A percentile compares a stretch with the other conserved stretches of the same genome.
phyloP scores from a whole-genome alignment of 2,113 vertebrate genomes.

The Phylloscopus trochiloides region DNA sequence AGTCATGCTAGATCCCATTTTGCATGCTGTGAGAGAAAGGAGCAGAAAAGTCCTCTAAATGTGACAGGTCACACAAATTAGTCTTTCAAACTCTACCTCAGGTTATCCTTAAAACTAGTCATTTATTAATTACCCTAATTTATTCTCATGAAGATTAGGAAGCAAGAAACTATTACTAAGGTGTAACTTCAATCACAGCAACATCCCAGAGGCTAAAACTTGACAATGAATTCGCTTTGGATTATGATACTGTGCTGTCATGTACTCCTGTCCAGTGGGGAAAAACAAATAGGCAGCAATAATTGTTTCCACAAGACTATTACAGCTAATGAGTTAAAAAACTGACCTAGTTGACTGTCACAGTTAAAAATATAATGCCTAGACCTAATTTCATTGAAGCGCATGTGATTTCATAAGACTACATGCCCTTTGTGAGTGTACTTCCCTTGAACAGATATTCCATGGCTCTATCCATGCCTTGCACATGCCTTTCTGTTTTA shows the following conservation, averaged over 20 bases:
- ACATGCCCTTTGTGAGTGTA: neutral
- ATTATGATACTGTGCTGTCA: neutral
- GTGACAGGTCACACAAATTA: neutral
- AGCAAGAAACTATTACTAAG: neutral
- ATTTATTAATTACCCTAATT: neutral
- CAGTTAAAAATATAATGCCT: constrained; percentile 41
- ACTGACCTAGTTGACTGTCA: constrained; percentile 42
- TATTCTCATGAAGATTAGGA: neutral
- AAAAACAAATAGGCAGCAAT: neutral
- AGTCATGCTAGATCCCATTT: neutral
- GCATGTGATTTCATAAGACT: constrained; percentile 21
- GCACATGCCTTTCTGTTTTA: neutral
- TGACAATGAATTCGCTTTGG: neutral
- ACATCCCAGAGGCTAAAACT: neutral
- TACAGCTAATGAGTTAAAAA: constrained; percentile 51
- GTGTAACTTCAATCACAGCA: neutral
- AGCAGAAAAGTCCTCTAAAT: neutral
- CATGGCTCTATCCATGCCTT: neutral
- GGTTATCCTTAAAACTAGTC: neutral
- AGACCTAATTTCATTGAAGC: constrained; percentile 58
- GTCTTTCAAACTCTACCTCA: neutral
- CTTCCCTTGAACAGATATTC: neutral
- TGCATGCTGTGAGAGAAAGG: neutral
- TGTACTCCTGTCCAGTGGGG: neutral
- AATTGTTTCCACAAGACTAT: neutral